These are phyloP conservation scores for Seriola dumerili DNA, from an alignment of 2,113 vertebrate genomes.

Conservation along the genomic window DNA sequence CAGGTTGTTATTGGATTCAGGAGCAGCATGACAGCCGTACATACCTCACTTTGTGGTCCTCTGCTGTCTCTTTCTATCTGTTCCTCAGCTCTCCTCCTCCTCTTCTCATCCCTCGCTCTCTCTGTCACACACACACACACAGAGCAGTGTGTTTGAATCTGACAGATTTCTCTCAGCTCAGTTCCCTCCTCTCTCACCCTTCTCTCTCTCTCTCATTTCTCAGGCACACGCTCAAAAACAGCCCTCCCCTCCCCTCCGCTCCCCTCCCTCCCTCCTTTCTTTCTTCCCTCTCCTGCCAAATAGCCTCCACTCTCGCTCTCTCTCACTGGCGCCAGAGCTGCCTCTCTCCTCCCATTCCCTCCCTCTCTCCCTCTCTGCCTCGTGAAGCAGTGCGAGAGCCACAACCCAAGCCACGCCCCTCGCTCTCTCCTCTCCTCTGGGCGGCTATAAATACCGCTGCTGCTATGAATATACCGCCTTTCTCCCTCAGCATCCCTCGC, in stretches of 20 bases:
- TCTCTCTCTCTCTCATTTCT: conserved; percentile 44
- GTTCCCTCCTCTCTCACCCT: conserved; percentile 68
- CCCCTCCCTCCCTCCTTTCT: conserved; percentile 56
- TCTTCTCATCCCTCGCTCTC: conserved; percentile 63
- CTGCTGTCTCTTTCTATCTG: conserved; percentile 62
- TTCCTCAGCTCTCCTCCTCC: conserved; percentile 61
- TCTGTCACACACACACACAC: conserved; percentile 48
- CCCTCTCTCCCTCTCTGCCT: conserved; percentile 60
- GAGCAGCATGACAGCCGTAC: conserved; percentile 68
- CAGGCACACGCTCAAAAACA: conserved; percentile 74
- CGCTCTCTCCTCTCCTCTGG: conserved; percentile 80
- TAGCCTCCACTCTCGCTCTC: conserved; percentile 63
- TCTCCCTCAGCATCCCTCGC: conserved; percentile 80
- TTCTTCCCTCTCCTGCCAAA: conserved; percentile 72
- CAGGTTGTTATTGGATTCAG: conserved; percentile 49
- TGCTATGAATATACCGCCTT: conserved; percentile 87
- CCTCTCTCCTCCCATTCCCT: conserved; percentile 63
- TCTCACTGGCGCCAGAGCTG: conserved; percentile 59
- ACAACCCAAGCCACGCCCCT: conserved; percentile 78
- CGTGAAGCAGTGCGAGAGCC: conserved; percentile 71
- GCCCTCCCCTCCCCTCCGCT: conserved; percentile 55
- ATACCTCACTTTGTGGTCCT: conserved; percentile 82
- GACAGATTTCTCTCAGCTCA: conserved; percentile 82
- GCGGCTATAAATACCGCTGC: conserved; percentile 87
- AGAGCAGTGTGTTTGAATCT: conserved; percentile 81